Percentiles rank a stretch among this genome's conserved stretches.
phyloP scores from a whole-genome alignment of 2,797 vertebrate genomes.

The Spondyliosoma cantharus region DNA sequence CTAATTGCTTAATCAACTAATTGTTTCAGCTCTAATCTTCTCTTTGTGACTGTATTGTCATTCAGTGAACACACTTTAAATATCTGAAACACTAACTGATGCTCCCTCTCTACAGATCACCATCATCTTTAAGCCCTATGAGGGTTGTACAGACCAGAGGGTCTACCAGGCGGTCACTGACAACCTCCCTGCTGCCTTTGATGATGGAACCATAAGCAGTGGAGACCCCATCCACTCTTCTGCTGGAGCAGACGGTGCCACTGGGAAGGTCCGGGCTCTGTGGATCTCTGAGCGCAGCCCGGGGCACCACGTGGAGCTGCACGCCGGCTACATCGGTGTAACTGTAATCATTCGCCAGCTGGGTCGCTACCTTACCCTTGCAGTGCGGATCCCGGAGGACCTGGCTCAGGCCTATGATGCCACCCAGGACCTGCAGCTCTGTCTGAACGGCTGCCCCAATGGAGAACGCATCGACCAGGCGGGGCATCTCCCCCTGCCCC shows the following conservation, averaged over 20 bases:
- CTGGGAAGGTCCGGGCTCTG: slow-evolving; percentile 87
- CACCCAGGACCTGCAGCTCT: slow-evolving; percentile 96
- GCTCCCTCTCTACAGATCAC: slow-evolving; percentile 85
- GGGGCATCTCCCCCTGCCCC: slow-evolving; percentile 83
- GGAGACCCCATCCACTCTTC: slow-evolving; percentile 82
- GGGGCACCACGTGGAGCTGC: slow-evolving; percentile 91
- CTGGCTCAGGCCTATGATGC: slow-evolving; percentile 91
- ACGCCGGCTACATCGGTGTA: slow-evolving; percentile 94
- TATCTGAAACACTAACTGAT: not conserved
- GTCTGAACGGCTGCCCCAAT: slow-evolving; percentile 92
- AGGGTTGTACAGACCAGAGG: slow-evolving; percentile 94
- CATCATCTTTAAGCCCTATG: slow-evolving; percentile 95
- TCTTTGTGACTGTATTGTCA: not conserved
- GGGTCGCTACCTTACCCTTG: slow-evolving; percentile 94
- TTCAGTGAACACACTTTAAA: not conserved
- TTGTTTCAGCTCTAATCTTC: no score
- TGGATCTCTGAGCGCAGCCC: slow-evolving; percentile 90
- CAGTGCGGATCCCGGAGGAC: slow-evolving; percentile 92
- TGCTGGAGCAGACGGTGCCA: slow-evolving; percentile 83
- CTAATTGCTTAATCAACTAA: not conserved
- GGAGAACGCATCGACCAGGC: slow-evolving; percentile 91
- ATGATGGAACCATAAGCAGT: slow-evolving; percentile 93
- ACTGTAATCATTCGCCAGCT: slow-evolving; percentile 92
- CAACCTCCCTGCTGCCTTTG: slow-evolving; percentile 94
- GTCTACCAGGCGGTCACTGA: slow-evolving; percentile 97